These are phyloP conservation scores for Cryptus viduatorius DNA, from an alignment of 2,888 invertebrate genomes.

Conservation along the genomic window DNA sequence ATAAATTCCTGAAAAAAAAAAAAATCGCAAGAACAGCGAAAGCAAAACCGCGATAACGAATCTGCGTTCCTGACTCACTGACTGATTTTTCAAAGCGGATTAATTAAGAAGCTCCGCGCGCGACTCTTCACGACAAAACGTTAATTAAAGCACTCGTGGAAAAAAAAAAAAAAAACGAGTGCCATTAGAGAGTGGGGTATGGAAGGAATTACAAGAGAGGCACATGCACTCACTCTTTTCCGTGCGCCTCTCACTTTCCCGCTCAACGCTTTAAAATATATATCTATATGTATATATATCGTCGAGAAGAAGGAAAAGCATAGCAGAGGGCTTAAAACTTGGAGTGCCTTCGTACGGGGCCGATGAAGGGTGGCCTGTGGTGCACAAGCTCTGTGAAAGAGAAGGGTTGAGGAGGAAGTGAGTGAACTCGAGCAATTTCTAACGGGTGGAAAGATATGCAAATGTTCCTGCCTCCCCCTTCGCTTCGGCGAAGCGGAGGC, in stretches of 20 bases:
- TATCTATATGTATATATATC: background rate
- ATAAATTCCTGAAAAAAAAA: background rate
- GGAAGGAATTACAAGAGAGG: constrained; percentile 78
- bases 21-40: background rate
- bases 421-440: constrained; percentile 77
- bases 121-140: constrained; percentile 76
- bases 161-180: constrained; percentile 67
- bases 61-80: constrained; percentile 67
- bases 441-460: constrained; percentile 83
- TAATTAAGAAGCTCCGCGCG: constrained; percentile 77
- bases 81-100: constrained; percentile 80
- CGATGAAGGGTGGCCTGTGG: constrained; percentile 60
- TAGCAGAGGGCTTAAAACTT: constrained; percentile 79
- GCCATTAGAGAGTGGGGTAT: constrained; percentile 77
- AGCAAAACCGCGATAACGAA: constrained; percentile 14
- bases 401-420: constrained; percentile 47
- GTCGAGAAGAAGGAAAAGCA: constrained; percentile 49
- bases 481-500: constrained; percentile 72
- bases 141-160: constrained; percentile 82
- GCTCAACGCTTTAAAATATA: background rate
- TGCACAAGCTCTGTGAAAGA: constrained; percentile 61
- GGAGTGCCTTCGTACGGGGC: constrained; percentile 74
- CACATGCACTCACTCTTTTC: constrained; percentile 5
- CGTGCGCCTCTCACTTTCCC: background rate
- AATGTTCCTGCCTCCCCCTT: constrained; percentile 70